Base-by-base conservation (phyloP, 1,140 invertebrate genomes). In the Drosophila nikananu region DNA sequence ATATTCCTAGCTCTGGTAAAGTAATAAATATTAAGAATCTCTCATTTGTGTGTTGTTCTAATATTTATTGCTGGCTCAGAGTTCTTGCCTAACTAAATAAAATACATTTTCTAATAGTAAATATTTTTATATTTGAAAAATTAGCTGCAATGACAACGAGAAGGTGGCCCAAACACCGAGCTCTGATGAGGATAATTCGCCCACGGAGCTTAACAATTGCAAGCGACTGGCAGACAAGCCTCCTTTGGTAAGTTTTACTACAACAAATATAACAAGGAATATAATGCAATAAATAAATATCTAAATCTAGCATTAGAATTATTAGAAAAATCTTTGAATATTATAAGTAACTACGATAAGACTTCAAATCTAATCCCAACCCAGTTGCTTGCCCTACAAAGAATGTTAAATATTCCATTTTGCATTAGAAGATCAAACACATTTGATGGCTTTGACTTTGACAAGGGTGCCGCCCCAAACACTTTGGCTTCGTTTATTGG, bases 151-250 rank as follows among this genome's bases (percentile, higher is more conserved):
- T 91, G 89, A 91, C 70, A 91, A 91, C 74, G 87, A 91, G 54
- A 89, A 91, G 72, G 89, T 87, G 81, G 81, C 84, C 21, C 89
- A 91, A 55, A 89, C 96, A n/a, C 96, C 96, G 27, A 96, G 96
- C 84, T 97, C 96, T 74, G 96, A 97, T 90, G 97, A 97, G 92
- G 97, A 96, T 84, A 97, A 96, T 93, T 97, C 97, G 6, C 97
- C 97, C n/a, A 97, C 97, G 42, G 97, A 97, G 93, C 94, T 97
- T 44, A 97, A 97, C 94, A 96, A 96, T 73, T 97, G 97, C 93
- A 96, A 97, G 91, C 94, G 96, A 65, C 94, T 97, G 61, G 92
- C 91, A 25, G 97, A 97, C 92, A 96, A 97, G 83, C 96, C 96
- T 13, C 96, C 96, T 3, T 94, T 97, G 80, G 97, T 97, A 93